Evolutionary conservation across 2,888 invertebrate species (phyloP), one percentile per base, ranked within the genome.

Genomic region (Ditylenchus weischeri): DNA sequence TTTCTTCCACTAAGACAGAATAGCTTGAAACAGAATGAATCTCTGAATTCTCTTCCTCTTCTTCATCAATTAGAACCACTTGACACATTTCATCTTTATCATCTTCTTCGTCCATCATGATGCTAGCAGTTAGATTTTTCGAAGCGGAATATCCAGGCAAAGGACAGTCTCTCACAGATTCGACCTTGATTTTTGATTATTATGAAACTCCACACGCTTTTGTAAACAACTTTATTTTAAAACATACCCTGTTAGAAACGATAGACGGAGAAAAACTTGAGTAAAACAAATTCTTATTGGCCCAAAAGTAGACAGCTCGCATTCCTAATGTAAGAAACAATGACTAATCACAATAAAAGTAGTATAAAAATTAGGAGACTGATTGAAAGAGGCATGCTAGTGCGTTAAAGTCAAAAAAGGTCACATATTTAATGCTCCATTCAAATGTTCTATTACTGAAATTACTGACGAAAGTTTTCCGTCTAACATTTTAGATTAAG

Each of bases 281-380:
- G 29, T 51, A 87, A 84, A 91, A 96, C 0, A 94, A 84, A 0
- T 90, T 89, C 80, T 89, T 89, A 84, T 96, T 98, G 0, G 91
- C 89, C 96, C 96, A 98, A 48, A 98, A 86, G 83, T 90, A 93
- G 64, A 99, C 88, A 0, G 94, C 95, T 23, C 93, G 85, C 79
- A 91, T 89, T 71, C 91, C 29, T 29, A 29, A 29, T 29, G 5
- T 29, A 29, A 29, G 29, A 29, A 4, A 29, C 29, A 29, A 29
- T 29, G 5, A 29, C 29, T 29, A 29, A 29, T 5, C 29, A 29
- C 29, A 29, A 29, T 29, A 29, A 29, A 29, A 29, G 2, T 29
- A 29, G 29, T 29, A 4, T 29, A n/a, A n/a, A n/a, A n/a, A n/a
- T n/a, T n/a, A n/a, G n/a, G n/a, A n/a, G n/a, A n/a, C n/a, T n/a